Base-by-base conservation (phyloP, 2,113 vertebrate genomes). In the Platichthys stellatus region DNA sequence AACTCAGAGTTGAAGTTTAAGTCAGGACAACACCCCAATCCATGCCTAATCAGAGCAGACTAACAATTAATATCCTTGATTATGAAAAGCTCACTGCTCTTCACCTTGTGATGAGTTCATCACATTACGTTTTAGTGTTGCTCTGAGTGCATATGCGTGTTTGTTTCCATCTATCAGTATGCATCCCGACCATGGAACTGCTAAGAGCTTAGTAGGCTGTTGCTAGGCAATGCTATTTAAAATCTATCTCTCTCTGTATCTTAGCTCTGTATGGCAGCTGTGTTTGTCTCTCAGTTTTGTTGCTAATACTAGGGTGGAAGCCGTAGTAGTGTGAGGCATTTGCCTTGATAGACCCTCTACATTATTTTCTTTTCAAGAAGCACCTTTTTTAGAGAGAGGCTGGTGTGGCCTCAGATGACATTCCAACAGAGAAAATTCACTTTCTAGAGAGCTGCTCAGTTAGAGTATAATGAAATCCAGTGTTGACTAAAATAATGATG, bases 171-270 rank as follows among this genome's bases (percentile, higher is more conserved):
- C 81, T 72, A 85, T 93, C 88, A 88, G 88, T 89, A 88, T 91
- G 83, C 89, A 58, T 59, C 73, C 81, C 78, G 5, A 87, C 85
- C 74, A 68, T 79, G 87, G 82, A 84, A 83, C 90, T 89, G 86
- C 90, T 87, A 86, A 76, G 88, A 91, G 90, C 91, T 87, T 81
- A 76, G 87, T 72, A 53, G 87, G 73, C 90, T 92, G 93, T 94
- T 94, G 93, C 92, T 93, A 93, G 89, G 92, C 90, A 84, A 93
- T 93, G 82, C 78, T 80, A 78, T 88, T 89, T 86, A 87, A 86
- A 85, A 90, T 84, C 88, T 66, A 66, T 87, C 82, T 78, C 63
- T 80, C 81, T 69, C 77, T 78, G 83, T 82, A 58, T 82, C 82
- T 74, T 81, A 67, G 81, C 86, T 56, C 20, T 40, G 51, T 58